phyloP scores from a whole-genome alignment of 2,797 vertebrate species.

The Myotis daubentonii region DNA sequence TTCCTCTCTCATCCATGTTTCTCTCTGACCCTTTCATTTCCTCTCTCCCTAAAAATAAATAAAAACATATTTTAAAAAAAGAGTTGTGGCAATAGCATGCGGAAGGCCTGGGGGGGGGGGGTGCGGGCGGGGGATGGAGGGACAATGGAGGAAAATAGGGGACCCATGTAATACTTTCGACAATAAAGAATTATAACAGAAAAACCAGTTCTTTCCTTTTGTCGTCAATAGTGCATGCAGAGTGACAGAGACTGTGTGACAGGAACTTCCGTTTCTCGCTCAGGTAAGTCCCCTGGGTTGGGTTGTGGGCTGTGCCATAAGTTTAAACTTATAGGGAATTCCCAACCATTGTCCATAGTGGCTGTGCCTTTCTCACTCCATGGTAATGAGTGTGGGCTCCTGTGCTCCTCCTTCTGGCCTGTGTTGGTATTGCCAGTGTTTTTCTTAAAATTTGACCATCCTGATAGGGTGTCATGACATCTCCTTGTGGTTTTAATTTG shows the following conservation, averaged over 20 bases:
- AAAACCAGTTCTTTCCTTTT: background rate
- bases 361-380: accelerated
- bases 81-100: no score
- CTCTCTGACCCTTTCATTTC: no score
- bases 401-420: accelerated
- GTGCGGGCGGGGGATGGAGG: no score
- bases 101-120: no score
- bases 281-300: no score
- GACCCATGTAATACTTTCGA: no score
- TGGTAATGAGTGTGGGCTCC: accelerated
- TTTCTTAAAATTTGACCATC: accelerated
- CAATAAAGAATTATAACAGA: no score
- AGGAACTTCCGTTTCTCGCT: background rate
- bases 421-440: background rate
- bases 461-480: accelerated
- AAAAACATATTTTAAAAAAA: no score
- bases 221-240: background rate
- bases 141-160: no score
- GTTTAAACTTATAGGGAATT: background rate
- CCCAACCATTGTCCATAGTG: accelerated
- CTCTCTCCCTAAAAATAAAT: no score
- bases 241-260: background rate
- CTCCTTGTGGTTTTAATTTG: accelerated
- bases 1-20: no score
- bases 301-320: accelerated